Evolutionary conservation across 2,797 vertebrate genomes (phyloP).

Genomic region (Atherinosoma microstoma): DNA sequence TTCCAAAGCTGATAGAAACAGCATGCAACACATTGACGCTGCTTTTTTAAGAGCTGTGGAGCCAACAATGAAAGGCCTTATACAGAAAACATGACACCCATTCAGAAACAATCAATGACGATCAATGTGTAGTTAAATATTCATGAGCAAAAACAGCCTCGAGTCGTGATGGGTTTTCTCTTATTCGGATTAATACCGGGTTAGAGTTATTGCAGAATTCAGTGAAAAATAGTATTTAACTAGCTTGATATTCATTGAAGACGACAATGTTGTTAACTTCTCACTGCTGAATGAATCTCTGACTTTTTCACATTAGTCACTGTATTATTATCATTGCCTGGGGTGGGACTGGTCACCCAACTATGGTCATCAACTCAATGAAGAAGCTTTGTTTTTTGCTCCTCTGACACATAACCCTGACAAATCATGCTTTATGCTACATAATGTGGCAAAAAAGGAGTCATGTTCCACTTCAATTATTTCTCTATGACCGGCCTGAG

Average conservation of each 20-base stretch:
- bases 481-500: no score
- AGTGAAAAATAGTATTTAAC: no score
- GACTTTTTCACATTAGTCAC: no score
- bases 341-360: neutral
- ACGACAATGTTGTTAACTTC: no score
- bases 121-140: neutral
- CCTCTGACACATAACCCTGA: neutral
- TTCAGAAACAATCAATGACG: conserved; percentile 11
- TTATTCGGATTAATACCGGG: neutral
- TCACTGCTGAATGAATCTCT: no score
- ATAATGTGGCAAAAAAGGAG: neutral
- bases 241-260: no score
- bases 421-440: neutral
- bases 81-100: neutral
- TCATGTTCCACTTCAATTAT: neutral
- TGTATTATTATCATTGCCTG: no score
- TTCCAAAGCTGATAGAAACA: conserved; percentile 54
- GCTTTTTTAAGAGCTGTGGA: conserved; percentile 42
- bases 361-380: neutral
- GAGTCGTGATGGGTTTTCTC: neutral
- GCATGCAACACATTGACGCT: conserved; percentile 25
- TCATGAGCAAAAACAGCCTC: neutral
- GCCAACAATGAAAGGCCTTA: conserved; percentile 29
- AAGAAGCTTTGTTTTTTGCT: neutral
- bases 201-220: neutral